These are phyloP conservation scores for Ophraella communa DNA, from an alignment of 2,888 invertebrate genomes.

Conservation along the genomic window DNA sequence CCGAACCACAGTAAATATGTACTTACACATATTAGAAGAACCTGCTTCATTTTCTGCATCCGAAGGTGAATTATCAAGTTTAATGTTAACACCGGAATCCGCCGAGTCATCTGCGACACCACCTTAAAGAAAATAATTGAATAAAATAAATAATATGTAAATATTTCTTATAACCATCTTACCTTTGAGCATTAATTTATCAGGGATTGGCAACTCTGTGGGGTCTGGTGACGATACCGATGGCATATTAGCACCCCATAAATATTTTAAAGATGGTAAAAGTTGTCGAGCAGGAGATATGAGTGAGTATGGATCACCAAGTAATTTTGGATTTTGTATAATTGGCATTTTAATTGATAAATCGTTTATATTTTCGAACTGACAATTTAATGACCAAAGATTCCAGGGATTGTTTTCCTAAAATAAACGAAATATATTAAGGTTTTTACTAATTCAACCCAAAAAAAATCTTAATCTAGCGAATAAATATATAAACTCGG, in stretches of 20 bases:
- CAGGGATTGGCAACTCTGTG: constrained; percentile 57
- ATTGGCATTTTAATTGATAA: constrained; percentile 54
- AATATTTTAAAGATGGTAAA: constrained; percentile 45
- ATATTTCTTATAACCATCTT: constrained; percentile 14
- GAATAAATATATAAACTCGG: too few species aligned
- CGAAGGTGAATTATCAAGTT: constrained; percentile 46
- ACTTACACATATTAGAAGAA: constrained; percentile 36
- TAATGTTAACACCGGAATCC: constrained; percentile 55
- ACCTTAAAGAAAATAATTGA: constrained; percentile 12
- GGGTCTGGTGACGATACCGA: constrained; percentile 55
- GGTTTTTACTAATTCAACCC: too few species aligned
- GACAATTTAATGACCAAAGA: constrained; percentile 21
- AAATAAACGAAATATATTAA: background rate
- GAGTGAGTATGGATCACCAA: constrained; percentile 51
- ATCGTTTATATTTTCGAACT: constrained; percentile 41
- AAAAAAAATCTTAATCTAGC: too few species aligned
- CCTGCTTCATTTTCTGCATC: constrained; percentile 43
- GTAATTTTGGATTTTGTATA: constrained; percentile 52
- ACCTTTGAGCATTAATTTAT: constrained; percentile 56
- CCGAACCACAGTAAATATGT: too few species aligned
- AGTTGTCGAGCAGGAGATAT: constrained; percentile 55
- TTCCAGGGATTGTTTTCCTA: constrained; percentile 32
- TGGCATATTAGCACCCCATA: constrained; percentile 39
- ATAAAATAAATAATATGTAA: background rate
- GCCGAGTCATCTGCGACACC: constrained; percentile 51